Evolutionary conservation across 2,888 invertebrate species (phyloP).

Genomic region (Asteroscopus sphinx): DNA sequence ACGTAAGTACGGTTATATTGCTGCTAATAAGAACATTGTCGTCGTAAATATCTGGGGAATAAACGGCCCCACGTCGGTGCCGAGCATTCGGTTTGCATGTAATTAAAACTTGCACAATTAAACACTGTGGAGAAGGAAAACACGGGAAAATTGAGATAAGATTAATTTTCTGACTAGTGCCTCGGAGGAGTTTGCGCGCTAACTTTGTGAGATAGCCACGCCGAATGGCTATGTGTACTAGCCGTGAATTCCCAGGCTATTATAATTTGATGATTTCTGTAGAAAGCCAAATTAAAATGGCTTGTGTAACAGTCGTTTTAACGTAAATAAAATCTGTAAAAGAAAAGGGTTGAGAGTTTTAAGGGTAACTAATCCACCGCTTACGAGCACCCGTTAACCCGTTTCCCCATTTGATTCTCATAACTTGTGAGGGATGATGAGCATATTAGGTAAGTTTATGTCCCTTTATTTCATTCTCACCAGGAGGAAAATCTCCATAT

Average conservation of each 20-base stretch:
- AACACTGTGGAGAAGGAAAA: slow-evolving; percentile 80
- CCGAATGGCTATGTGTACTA: slow-evolving; percentile 57
- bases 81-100: slow-evolving; percentile 79
- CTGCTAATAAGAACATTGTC: slow-evolving; percentile 67
- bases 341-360: slow-evolving; percentile 10
- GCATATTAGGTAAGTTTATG: slow-evolving; percentile 38
- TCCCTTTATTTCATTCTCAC: slow-evolving; percentile 29
- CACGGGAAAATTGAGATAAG: slow-evolving; percentile 84
- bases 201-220: slow-evolving; percentile 71
- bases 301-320: background rate
- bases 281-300: slow-evolving; percentile 20
- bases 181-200: slow-evolving; percentile 70
- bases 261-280: slow-evolving; percentile 59
- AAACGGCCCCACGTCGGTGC: slow-evolving; percentile 66
- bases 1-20: slow-evolving; percentile 53
- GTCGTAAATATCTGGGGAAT: slow-evolving; percentile 67
- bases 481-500: slow-evolving; percentile 14
- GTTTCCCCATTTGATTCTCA: slow-evolving; percentile 29
- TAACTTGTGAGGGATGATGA: slow-evolving; percentile 41
- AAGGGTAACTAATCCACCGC: slow-evolving; percentile 2
- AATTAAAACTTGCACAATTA: slow-evolving; percentile 87
- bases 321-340: slow-evolving; percentile 15
- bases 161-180: slow-evolving; percentile 84
- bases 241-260: slow-evolving; percentile 54
- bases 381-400: slow-evolving; percentile 33